phyloP scores from a whole-genome alignment of 2,888 invertebrate species.

The Mystacides longicornis region DNA sequence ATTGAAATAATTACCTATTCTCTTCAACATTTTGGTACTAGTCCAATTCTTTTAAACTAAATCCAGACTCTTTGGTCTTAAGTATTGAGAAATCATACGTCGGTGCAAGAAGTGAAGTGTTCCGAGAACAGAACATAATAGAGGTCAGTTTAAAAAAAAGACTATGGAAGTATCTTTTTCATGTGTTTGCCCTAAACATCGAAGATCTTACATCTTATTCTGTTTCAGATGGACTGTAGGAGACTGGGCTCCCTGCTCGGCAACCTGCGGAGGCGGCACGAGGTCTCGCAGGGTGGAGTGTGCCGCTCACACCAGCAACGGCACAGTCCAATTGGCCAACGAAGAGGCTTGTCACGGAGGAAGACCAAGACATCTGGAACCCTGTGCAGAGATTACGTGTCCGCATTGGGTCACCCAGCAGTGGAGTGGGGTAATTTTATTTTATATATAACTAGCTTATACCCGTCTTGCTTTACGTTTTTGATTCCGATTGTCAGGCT shows the following conservation, averaged over 20 bases:
- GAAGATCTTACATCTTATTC: no score
- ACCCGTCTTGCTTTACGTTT: not conserved
- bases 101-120: no score
- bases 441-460: not conserved
- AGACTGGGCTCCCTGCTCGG: constrained; percentile 84
- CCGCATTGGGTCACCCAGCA: constrained; percentile 80
- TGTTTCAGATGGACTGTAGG: constrained; percentile 79
- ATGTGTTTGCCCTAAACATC: not conserved
- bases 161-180: not conserved
- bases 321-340: constrained; percentile 66
- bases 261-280: constrained; percentile 79
- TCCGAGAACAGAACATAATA: no score
- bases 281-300: constrained; percentile 77
- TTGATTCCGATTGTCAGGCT: not conserved
- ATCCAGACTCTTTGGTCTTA: no score
- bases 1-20: no score
- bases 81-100: no score
- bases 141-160: no score
- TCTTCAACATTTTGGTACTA: no score
- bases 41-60: no score
- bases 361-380: constrained; percentile 72
- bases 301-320: constrained; percentile 73
- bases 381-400: constrained; percentile 79
- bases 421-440: constrained; percentile 72
- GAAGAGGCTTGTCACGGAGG: constrained; percentile 73